phyloP scores from a whole-genome alignment of 1,140 invertebrate genomes.

The Drosophila murphyi region DNA sequence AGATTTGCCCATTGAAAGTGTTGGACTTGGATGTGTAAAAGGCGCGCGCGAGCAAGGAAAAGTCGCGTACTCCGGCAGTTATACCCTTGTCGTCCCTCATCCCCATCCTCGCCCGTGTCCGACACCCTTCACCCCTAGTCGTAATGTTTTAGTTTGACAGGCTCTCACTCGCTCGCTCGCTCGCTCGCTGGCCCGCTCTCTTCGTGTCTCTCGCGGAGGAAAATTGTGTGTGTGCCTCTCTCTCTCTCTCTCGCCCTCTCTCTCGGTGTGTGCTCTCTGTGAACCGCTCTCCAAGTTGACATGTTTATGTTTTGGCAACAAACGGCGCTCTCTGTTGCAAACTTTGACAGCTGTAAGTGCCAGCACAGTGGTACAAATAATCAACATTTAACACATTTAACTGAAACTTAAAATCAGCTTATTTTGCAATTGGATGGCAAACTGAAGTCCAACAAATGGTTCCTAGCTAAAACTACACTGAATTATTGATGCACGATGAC shows the following conservation, averaged over 20 bases:
- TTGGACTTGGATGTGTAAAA: slow-evolving; percentile 41
- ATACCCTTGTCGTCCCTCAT: slow-evolving; percentile 42
- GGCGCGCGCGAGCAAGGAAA: slow-evolving; percentile 59
- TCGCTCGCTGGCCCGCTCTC: slow-evolving; percentile 42
- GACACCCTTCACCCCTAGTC: slow-evolving; percentile 24
- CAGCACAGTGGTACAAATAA: slow-evolving; percentile 69
- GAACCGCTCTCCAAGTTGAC: slow-evolving; percentile 57
- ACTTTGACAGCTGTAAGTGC: slow-evolving; percentile 76
- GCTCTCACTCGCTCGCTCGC: slow-evolving; percentile 42
- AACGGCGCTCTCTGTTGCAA: slow-evolving; percentile 70
- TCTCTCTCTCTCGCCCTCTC: slow-evolving; percentile 38
- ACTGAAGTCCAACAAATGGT: slow-evolving; percentile 60
- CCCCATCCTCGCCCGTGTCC: slow-evolving; percentile 17
- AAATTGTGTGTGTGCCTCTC: slow-evolving; percentile 30
- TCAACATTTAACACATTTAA: slow-evolving; percentile 33
- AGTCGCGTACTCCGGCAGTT: slow-evolving; percentile 51
- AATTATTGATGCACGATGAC: slow-evolving; percentile 28
- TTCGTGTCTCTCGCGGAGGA: background rate
- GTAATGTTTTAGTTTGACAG: slow-evolving; percentile 67
- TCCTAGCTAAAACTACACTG: slow-evolving; percentile 72
- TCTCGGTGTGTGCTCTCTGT: slow-evolving; percentile 34
- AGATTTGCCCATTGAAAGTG: slow-evolving; percentile 57
- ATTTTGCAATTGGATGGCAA: slow-evolving; percentile 7
- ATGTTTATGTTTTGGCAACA: slow-evolving; percentile 81
- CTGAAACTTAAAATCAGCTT: slow-evolving; percentile 19